These are phyloP conservation scores for Parauchenoglanis punctatus DNA, from an alignment of 2,797 vertebrate genomes.

Conservation along the genomic window DNA sequence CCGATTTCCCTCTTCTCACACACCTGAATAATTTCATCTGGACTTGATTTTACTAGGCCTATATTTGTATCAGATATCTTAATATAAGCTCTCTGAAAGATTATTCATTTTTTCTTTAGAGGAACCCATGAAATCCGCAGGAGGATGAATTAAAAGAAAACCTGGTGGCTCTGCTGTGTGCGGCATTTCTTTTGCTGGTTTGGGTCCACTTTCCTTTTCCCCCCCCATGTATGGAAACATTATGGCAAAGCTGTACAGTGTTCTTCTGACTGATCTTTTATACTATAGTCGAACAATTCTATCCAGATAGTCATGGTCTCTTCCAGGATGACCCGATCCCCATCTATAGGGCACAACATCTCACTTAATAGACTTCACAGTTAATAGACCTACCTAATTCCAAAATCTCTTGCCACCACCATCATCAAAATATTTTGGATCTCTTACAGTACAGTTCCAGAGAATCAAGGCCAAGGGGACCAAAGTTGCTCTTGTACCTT, in stretches of 20 bases:
- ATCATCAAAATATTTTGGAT: not conserved
- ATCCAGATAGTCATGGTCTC: not conserved
- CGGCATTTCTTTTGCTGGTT: not conserved
- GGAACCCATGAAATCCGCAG: not conserved
- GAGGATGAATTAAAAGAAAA: not conserved
- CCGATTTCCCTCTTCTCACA: not conserved
- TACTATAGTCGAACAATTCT: not conserved
- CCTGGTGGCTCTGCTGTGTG: not conserved
- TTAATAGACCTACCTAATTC: not conserved
- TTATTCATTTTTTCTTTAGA: not conserved
- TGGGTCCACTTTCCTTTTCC: not conserved
- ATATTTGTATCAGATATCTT: conserved; percentile 8
- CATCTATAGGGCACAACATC: not conserved
- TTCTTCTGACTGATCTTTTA: not conserved
- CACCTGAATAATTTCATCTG: conserved; percentile 10
- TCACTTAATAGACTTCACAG: not conserved
- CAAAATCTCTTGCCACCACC: not conserved
- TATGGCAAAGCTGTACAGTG: not conserved
- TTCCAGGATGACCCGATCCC: not conserved
- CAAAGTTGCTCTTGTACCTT: not conserved
- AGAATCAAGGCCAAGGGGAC: not conserved
- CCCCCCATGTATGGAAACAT: not conserved
- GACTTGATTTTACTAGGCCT: not conserved
- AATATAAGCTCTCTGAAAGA: not conserved
- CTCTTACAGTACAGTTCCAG: not conserved